Percentiles rank a stretch among this genome's conserved stretches.
phyloP scores from a whole-genome alignment of 2,888 invertebrate genomes.

The Tinea trinotella region DNA sequence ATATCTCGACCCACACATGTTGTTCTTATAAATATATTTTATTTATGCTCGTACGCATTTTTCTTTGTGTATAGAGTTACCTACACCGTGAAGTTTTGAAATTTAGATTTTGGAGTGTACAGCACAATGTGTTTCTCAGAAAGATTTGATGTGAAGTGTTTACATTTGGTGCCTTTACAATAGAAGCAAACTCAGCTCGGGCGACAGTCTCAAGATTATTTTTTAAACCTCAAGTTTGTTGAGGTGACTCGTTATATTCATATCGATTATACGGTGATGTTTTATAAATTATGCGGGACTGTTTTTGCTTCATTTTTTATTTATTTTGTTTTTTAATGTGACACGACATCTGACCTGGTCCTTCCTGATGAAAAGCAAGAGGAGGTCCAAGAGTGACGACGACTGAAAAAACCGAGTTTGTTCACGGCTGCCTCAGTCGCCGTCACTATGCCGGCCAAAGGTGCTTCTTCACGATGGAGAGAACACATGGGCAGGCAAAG shows the following conservation, averaged over 20 bases:
- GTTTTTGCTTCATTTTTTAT: background rate
- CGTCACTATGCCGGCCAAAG: no score
- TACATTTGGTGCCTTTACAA: conserved; percentile 52
- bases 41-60: conserved; percentile 14
- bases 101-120: conserved; percentile 32
- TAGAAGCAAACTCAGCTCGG: conserved; percentile 50
- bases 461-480: no score
- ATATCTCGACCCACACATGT: conserved; percentile 17
- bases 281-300: background rate
- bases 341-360: no score
- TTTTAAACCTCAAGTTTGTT: conserved; percentile 44
- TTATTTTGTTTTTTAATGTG: no score
- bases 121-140: conserved; percentile 56
- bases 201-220: conserved; percentile 50
- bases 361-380: no score
- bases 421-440: no score
- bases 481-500: no score
- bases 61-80: conserved; percentile 22
- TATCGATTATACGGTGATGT: background rate
- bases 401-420: no score
- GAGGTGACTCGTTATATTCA: conserved; percentile 43
- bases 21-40: conserved; percentile 17
- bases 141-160: conserved; percentile 49
- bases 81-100: conserved; percentile 56
- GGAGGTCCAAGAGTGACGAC: no score